Conservation (phyloP, 2,797 vertebrate species). For the Oreochromis grahami region DNA sequence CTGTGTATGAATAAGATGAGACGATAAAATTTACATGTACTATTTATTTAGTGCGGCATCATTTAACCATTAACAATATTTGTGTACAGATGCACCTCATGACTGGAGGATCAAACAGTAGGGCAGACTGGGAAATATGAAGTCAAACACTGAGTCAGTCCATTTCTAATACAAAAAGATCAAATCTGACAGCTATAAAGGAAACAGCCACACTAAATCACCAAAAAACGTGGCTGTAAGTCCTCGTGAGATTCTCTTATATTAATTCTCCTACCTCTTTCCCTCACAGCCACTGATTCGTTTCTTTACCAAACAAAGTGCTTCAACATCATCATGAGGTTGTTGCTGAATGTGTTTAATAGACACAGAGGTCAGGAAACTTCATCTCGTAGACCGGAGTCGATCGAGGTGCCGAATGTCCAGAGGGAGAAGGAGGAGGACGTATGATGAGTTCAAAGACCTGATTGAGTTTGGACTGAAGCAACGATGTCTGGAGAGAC, state of each 20-base stretch:
- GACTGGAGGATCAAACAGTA: not conserved
- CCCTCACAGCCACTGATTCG: not conserved
- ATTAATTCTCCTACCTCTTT: not conserved
- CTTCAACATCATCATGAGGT: not conserved
- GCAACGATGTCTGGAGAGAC: constrained; percentile 70
- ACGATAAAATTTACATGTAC: not conserved
- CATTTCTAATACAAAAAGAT: not conserved
- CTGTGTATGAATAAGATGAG: not conserved
- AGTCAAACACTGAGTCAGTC: not conserved
- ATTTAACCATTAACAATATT: not conserved
- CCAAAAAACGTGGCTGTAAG: not conserved
- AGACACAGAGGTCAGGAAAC: constrained; percentile 88
- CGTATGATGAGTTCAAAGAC: constrained; percentile 87
- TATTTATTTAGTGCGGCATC: not conserved
- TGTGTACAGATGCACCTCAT: not conserved
- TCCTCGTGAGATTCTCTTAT: not conserved
- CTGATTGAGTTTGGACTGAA: constrained; percentile 88
- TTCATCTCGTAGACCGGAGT: constrained; percentile 88
- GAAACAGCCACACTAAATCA: not conserved
- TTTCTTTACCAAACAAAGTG: not conserved
- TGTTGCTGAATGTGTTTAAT: constrained; percentile 59
- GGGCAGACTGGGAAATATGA: not conserved
- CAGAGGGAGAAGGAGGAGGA: constrained; percentile 84
- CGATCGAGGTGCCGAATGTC: constrained; percentile 79
- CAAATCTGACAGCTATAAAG: not conserved